phyloP scores from a whole-genome alignment of 2,888 invertebrate genomes.

The Copidosoma aretas region DNA sequence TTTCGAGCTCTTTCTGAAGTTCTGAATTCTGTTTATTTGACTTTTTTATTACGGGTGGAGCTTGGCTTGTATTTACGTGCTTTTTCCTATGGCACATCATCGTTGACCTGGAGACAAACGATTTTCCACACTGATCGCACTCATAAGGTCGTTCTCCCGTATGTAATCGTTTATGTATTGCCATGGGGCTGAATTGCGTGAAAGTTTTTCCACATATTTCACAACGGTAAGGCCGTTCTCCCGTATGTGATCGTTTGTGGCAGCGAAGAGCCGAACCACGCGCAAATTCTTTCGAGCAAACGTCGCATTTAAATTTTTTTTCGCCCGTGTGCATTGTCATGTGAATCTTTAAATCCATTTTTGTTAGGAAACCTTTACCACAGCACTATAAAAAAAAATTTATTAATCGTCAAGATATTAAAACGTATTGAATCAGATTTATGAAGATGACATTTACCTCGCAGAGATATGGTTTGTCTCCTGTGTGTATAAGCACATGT shows the following conservation, averaged over 20 bases:
- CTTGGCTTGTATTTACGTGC: conserved; percentile 51
- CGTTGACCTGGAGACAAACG: conserved; percentile 68
- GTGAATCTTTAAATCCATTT: conserved; percentile 68
- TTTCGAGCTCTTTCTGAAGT: too few species aligned
- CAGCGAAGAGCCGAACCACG: conserved; percentile 68
- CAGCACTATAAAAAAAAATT: conserved; percentile 57
- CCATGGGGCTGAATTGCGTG: conserved; percentile 72
- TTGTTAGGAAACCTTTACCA: conserved; percentile 68
- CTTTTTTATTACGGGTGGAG: not conserved
- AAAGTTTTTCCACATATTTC: conserved; percentile 70
- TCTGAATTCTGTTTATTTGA: too few species aligned
- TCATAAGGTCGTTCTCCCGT: conserved; percentile 70
- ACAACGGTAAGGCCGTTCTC: conserved; percentile 68
- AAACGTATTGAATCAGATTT: not conserved
- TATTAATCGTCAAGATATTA: not conserved
- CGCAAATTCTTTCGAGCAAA: conserved; percentile 70
- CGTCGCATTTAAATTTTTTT: conserved; percentile 69
- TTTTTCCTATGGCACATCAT: conserved; percentile 69
- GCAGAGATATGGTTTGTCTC: conserved; percentile 69
- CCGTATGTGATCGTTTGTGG: conserved; percentile 68
- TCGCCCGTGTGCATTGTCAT: conserved; percentile 71
- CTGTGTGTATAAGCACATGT: conserved; percentile 68
- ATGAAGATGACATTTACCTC: conserved; percentile 56
- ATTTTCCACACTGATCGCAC: conserved; percentile 67
- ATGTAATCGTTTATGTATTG: conserved; percentile 69